Evolutionary conservation across 2,888 invertebrate genomes (phyloP), one percentile per base, ranked within the genome.

Genomic region (Eutolmus rufibarbis): DNA sequence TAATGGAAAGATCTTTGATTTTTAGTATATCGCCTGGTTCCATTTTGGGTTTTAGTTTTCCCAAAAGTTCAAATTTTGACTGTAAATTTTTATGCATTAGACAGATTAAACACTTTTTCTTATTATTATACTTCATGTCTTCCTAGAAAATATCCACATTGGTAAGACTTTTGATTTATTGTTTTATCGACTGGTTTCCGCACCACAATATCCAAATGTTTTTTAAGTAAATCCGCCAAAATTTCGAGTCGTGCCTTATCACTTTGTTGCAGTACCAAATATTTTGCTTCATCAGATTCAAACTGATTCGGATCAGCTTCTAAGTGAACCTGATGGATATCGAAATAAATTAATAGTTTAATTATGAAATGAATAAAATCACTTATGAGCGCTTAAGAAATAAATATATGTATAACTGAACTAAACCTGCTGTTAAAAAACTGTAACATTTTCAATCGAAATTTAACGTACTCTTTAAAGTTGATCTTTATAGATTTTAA

Each of bases 221-320:
- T 95, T 0, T 94, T 94, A 7, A 97, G 93, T 16, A 97, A 94
- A 92, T 97, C 97, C 85, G 95, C 94, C 85, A 97, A 94, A 89
- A 97, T 97, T 91, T 96, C 96, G 37, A 97, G 91, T 4, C 97
- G 94, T n/a, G 95, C 96, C 82, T 94, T 93, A 90, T 97, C 95
- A 90, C 94, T 95, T 89, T 94, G 93, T 89, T 94, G 94, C 16
- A 95, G 91, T 4, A 94, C 94, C 4, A 91, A 90, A 90, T 93
- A 95, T 91, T 95, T 95, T 12, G 90, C 91, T 89, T 95, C 95
- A 89, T 95, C 95, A 43, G 94, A 93, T 90, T 95, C 95, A 90
- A 95, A 95, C 89, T 95, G 94, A 79, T 92, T 93, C 0, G 97
- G 97, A 91, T 96, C 96, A 0, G 96, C 95, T 92, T 97, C 97